phyloP scores from a whole-genome alignment of 2,113 vertebrate genomes.

The Ahaetulla prasina region DNA sequence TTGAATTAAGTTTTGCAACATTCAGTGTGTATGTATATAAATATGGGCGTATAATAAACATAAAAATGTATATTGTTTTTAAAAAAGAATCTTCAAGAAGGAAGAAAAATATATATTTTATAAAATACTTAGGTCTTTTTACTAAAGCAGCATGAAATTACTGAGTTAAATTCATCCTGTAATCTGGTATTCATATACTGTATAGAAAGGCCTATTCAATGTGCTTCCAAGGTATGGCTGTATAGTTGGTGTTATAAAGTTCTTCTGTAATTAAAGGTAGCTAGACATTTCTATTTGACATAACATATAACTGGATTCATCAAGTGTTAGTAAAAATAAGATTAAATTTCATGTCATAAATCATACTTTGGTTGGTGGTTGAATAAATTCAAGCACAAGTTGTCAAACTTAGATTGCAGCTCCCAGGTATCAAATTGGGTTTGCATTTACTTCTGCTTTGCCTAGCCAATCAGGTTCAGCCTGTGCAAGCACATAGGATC shows the following conservation, averaged over 20 bases:
- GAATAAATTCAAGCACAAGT: background rate
- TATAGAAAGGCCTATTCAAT: background rate
- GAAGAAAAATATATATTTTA: background rate
- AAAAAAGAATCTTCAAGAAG: constrained; percentile 29
- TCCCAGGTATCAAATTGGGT: too few species aligned
- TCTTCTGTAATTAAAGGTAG: background rate
- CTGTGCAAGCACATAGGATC: background rate
- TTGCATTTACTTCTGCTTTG: background rate
- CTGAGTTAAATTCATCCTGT: background rate
- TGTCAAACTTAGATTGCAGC: background rate
- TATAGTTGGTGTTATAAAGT: background rate
- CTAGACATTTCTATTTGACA: background rate
- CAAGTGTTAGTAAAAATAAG: background rate
- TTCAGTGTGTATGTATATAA: background rate
- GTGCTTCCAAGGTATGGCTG: background rate
- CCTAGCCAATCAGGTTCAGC: background rate
- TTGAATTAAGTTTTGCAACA: background rate
- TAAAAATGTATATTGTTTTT: constrained; percentile 2
- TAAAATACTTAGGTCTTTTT: background rate
- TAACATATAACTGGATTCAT: background rate
- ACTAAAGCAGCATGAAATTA: background rate
- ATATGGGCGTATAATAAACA: background rate
- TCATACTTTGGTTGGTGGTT: too few species aligned
- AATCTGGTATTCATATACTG: background rate
- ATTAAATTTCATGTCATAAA: background rate